Conservation (phyloP, 2,888 invertebrate species). For the Griposia aprilina region DNA sequence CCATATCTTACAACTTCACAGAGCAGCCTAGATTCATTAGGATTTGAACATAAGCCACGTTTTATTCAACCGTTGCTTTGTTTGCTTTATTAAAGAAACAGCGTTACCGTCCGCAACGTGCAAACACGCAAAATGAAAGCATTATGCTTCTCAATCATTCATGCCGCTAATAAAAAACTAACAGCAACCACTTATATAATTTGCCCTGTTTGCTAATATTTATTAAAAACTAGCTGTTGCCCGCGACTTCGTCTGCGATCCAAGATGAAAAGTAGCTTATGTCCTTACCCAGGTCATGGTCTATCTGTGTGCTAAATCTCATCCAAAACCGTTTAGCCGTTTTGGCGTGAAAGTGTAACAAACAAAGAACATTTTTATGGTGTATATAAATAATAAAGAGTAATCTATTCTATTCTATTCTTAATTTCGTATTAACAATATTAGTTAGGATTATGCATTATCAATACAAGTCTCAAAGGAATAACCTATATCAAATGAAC, state of each 20-base stretch:
- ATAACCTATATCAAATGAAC: constrained; percentile 31
- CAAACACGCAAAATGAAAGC: background rate
- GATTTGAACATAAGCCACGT: background rate
- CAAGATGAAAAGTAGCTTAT: too few species aligned
- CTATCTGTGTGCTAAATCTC: too few species aligned
- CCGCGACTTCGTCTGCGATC: too few species aligned
- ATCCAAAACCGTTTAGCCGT: too few species aligned
- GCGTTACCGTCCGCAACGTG: background rate
- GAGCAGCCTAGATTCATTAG: background rate
- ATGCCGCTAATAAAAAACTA: background rate
- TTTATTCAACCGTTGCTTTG: background rate
- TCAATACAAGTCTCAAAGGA: constrained; percentile 20
- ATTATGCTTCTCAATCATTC: background rate
- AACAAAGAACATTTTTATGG: too few species aligned
- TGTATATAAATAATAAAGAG: too few species aligned
- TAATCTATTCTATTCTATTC: too few species aligned
- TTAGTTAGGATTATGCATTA: background rate
- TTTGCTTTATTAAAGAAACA: background rate
- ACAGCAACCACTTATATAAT: background rate
- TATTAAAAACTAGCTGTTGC: background rate
- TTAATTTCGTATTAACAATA: too few species aligned
- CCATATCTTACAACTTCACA: background rate
- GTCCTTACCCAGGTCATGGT: too few species aligned
- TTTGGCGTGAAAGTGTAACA: too few species aligned
- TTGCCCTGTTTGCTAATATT: constrained; percentile 5